Percentiles rank a stretch among this genome's conserved stretches.
Evolutionary conservation across 2,113 vertebrate species (phyloP).

Genomic region (Murina feae): DNA sequence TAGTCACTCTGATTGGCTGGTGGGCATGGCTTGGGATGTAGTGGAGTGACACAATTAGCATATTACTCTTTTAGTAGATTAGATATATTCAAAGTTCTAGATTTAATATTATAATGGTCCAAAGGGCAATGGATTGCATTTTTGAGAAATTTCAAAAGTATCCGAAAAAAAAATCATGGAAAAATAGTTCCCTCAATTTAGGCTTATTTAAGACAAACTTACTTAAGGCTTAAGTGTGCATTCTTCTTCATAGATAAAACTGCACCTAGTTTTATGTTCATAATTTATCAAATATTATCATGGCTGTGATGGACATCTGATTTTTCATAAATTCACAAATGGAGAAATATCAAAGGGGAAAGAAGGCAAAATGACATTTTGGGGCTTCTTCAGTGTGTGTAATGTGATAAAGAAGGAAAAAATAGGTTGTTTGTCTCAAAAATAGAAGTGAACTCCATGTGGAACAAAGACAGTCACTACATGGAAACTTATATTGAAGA

Average conservation of each 20-base stretch:
- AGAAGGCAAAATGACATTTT: neutral
- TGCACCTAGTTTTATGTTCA: neutral
- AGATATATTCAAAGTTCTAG: neutral
- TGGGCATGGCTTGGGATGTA: too few species aligned
- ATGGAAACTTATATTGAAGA: slow-evolving; percentile 27
- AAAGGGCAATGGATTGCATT: neutral
- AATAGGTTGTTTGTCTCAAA: neutral
- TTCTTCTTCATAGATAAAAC: neutral
- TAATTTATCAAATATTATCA: neutral
- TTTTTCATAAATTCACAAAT: neutral
- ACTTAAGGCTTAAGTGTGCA: neutral
- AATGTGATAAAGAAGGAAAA: neutral
- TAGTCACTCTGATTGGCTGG: too few species aligned
- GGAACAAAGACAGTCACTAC: slow-evolving; percentile 6
- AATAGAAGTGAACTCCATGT: neutral
- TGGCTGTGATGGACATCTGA: neutral
- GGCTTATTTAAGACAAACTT: neutral
- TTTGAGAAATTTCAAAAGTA: neutral
- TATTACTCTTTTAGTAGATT: too few species aligned
- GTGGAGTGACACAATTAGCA: too few species aligned
- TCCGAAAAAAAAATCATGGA: neutral
- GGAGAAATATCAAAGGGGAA: neutral
- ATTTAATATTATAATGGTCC: neutral
- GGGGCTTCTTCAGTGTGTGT: neutral
- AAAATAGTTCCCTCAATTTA: neutral